Percentiles rank a stretch among this genome's conserved stretches.
phyloP scores from a whole-genome alignment of 2,113 vertebrate species.

The Thryonomys swinderianus region DNA sequence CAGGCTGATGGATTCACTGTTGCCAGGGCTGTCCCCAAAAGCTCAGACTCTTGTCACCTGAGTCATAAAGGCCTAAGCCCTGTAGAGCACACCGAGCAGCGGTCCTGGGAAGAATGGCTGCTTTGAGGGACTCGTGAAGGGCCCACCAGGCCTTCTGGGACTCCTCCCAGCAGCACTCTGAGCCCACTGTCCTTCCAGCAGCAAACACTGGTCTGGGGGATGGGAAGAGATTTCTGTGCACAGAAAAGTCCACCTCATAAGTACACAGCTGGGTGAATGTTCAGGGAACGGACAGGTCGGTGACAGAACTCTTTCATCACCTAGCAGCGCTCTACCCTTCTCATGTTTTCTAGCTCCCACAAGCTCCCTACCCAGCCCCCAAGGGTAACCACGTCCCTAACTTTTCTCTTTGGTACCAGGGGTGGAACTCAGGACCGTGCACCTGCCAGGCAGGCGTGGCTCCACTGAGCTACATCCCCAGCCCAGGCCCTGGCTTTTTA shows the following conservation, averaged over 20 bases:
- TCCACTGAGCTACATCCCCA: too few species aligned
- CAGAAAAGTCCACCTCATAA: not conserved
- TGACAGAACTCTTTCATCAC: not conserved
- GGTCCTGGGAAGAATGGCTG: not conserved
- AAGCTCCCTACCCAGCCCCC: not conserved
- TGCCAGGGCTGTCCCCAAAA: not conserved
- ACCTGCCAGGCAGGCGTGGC: too few species aligned
- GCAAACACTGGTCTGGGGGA: not conserved
- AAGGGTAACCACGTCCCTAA: not conserved
- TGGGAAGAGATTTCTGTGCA: not conserved
- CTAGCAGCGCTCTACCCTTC: too few species aligned
- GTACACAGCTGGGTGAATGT: not conserved
- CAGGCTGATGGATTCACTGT: not conserved
- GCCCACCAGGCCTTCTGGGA: not conserved
- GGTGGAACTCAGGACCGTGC: too few species aligned
- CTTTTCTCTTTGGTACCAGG: too few species aligned
- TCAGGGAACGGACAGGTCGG: not conserved
- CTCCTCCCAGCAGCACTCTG: not conserved
- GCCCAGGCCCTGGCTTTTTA: not conserved
- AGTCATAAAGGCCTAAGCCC: not conserved
- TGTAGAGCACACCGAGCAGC: not conserved
- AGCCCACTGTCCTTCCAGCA: not conserved
- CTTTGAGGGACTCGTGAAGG: not conserved
- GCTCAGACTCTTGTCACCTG: not conserved
- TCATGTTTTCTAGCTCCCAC: not conserved